A percentile compares a stretch with the other conserved stretches of the same genome.
Evolutionary conservation across 2,797 vertebrate species (phyloP).

Genomic region (Sciaenops ocellatus): DNA sequence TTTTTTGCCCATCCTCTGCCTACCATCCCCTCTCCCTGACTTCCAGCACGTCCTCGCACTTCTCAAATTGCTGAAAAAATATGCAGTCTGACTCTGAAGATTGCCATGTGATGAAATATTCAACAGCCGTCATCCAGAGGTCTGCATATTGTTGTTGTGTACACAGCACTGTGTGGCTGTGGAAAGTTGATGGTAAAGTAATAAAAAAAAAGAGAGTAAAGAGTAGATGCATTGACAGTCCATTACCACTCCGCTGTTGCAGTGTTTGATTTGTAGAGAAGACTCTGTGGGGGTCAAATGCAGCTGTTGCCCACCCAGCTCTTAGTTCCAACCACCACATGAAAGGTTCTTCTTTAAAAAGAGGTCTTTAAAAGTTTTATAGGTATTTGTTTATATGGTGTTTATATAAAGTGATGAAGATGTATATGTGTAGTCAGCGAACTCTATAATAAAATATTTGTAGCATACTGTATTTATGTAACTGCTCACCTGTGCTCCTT

Average conservation of each 20-base stretch:
- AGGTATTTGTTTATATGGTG: neutral
- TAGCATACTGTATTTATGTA: neutral
- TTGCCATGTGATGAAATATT: constrained; percentile 78
- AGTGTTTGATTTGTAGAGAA: constrained; percentile 17
- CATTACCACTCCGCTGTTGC: constrained; percentile 27
- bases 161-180: neutral
- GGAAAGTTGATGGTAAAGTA: constrained; percentile 19
- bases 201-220: neutral
- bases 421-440: neutral
- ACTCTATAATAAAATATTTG: neutral
- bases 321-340: neutral
- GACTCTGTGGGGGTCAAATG: constrained; percentile 17
- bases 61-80: constrained; percentile 53
- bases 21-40: constrained; percentile 30
- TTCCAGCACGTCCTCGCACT: constrained; percentile 36
- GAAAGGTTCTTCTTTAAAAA: constrained; percentile 16
- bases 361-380: constrained; percentile 34
- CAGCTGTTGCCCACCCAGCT: constrained; percentile 3
- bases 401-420: neutral
- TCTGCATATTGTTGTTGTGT: constrained; percentile 26
- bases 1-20: neutral
- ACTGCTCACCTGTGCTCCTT: neutral
- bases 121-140: constrained; percentile 41
- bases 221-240: neutral
- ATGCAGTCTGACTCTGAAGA: constrained; percentile 66